phyloP scores from a whole-genome alignment of 1,140 invertebrate genomes.

The Cylas formicarius region DNA sequence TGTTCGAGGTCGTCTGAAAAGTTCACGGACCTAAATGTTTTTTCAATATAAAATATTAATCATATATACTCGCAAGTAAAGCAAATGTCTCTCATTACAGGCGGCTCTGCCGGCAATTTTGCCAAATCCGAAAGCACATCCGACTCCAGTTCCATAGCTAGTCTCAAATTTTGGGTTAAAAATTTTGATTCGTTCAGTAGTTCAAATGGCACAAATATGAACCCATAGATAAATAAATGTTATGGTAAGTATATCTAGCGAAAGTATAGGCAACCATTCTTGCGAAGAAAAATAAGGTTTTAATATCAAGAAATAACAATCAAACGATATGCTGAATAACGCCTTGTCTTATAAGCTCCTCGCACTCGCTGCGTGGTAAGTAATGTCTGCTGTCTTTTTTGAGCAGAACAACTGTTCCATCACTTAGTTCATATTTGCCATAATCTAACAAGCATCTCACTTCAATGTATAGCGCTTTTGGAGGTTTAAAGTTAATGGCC shows the following conservation, averaged over 20 bases:
- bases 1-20: slow-evolving; percentile 66
- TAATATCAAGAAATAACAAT: too few relatives aligned
- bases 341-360: slow-evolving; percentile 86
- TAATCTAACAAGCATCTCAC: slow-evolving; percentile 85
- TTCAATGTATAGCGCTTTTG: slow-evolving; percentile 88
- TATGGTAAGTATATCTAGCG: too few relatives aligned
- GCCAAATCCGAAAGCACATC: slow-evolving; percentile 60
- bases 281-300: too few relatives aligned
- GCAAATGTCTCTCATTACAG: slow-evolving; percentile 61
- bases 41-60: background rate
- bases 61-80: slow-evolving; percentile 59
- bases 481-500: slow-evolving; percentile 80
- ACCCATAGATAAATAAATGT: too few relatives aligned
- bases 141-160: slow-evolving; percentile 35
- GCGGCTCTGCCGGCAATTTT: slow-evolving; percentile 65
- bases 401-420: slow-evolving; percentile 80
- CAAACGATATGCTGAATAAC: slow-evolving; percentile 71
- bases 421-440: slow-evolving; percentile 88
- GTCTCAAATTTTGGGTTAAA: too few relatives aligned
- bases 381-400: slow-evolving; percentile 92
- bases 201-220: too few relatives aligned
- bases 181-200: too few relatives aligned
- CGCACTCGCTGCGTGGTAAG: slow-evolving; percentile 79
- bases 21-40: slow-evolving; percentile 13
- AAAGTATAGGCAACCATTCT: too few relatives aligned